Percentiles rank a stretch among this genome's conserved stretches.
phyloP scores from a whole-genome alignment of 2,888 invertebrate genomes.

The Napeogenes sylphis region DNA sequence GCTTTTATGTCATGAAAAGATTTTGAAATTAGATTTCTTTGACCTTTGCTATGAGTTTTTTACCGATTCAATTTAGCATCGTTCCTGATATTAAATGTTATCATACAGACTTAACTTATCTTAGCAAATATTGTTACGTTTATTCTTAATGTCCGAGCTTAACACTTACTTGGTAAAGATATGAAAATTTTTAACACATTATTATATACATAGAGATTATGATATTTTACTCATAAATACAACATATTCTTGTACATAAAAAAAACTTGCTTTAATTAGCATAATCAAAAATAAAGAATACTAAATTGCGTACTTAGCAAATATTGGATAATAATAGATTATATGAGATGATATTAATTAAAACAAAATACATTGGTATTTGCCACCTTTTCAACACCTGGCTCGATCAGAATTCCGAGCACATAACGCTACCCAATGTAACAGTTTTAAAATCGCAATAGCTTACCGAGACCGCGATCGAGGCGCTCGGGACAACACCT shows the following conservation, averaged over 20 bases:
- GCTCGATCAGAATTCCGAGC: conserved; percentile 49
- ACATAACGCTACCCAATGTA: conserved; percentile 44
- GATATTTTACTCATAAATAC: neutral
- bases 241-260: neutral
- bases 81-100: conserved; percentile 18
- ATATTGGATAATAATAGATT: neutral
- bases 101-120: conserved; percentile 26
- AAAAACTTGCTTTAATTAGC: neutral
- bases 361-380: conserved; percentile 19
- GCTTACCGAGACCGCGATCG: conserved; percentile 73
- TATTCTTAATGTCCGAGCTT: no score
- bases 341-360: neutral
- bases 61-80: neutral
- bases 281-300: neutral
- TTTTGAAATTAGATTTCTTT: conserved; percentile 32
- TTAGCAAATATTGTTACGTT: conserved; percentile 30
- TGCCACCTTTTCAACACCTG: conserved; percentile 24
- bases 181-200: no score
- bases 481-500: conserved; percentile 58
- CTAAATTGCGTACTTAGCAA: neutral
- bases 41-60: conserved; percentile 17
- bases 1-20: conserved; percentile 35
- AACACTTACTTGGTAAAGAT: no score
- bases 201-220: no score
- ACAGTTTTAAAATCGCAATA: conserved; percentile 27